Conservation (phyloP, 2,113 vertebrate genomes). For the Vimba vimba region DNA sequence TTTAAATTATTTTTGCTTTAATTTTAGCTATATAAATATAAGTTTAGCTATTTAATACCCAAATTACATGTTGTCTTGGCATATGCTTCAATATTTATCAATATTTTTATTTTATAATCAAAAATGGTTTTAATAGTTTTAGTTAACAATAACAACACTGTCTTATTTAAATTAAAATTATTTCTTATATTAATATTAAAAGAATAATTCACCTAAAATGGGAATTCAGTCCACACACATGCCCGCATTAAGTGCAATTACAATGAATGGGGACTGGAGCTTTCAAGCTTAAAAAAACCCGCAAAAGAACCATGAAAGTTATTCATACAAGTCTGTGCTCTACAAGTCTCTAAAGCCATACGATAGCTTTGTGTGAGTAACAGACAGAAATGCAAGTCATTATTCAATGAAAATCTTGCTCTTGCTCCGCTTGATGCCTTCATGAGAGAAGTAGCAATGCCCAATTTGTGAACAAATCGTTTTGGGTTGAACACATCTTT, state of each 20-base stretch:
- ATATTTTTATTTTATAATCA: background rate
- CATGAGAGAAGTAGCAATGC: background rate
- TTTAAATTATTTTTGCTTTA: background rate
- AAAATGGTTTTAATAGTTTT: background rate
- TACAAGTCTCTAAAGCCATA: background rate
- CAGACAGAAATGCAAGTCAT: conserved; percentile 1
- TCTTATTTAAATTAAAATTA: background rate
- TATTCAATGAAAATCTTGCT: background rate
- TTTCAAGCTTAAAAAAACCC: background rate
- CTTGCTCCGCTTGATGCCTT: background rate
- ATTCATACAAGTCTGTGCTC: background rate
- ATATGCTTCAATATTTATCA: too few species aligned
- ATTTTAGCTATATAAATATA: background rate
- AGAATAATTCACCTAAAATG: background rate
- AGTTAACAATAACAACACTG: background rate
- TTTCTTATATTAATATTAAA: background rate
- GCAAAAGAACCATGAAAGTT: background rate
- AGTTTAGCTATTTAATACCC: too few species aligned
- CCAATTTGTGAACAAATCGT: background rate
- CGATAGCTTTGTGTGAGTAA: background rate
- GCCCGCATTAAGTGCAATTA: background rate
- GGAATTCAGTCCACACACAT: background rate
- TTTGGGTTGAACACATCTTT: background rate
- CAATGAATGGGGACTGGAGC: background rate
- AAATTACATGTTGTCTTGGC: too few species aligned